Conservation (phyloP, 2,888 invertebrate species). For the Meteorus cinctellus region DNA sequence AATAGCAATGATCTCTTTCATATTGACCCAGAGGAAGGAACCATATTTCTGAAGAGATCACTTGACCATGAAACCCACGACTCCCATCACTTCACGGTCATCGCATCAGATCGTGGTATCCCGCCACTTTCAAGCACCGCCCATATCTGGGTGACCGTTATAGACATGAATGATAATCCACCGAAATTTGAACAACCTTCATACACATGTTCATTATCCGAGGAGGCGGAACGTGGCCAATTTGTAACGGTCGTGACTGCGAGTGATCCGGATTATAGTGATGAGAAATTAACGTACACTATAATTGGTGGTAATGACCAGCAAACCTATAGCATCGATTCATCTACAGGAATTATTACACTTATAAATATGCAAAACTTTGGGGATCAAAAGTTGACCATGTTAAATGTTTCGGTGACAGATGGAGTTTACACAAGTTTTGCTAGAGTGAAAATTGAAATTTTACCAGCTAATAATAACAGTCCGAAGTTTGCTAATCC, state of each 20-base stretch:
- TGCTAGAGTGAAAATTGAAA: constrained; percentile 85
- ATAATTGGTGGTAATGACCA: constrained; percentile 88
- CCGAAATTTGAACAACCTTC: constrained; percentile 89
- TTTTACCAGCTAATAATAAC: constrained; percentile 85
- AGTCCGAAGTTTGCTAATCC: constrained; percentile 86
- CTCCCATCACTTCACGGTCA: constrained; percentile 85
- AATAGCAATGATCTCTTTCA: constrained; percentile 83
- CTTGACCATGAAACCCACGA: constrained; percentile 87
- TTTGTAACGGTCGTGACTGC: constrained; percentile 92
- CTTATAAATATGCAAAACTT: constrained; percentile 85
- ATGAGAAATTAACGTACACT: constrained; percentile 85
- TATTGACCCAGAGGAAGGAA: constrained; percentile 85
- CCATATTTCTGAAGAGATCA: constrained; percentile 83
- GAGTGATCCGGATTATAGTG: constrained; percentile 89
- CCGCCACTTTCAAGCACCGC: constrained; percentile 87
- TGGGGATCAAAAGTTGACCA: constrained; percentile 79
- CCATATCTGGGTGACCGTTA: constrained; percentile 88
- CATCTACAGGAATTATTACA: constrained; percentile 78
- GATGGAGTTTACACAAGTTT: constrained; percentile 96
- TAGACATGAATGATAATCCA: constrained; percentile 93
- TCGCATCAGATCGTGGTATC: constrained; percentile 88
- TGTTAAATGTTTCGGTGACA: constrained; percentile 93
- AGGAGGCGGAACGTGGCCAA: constrained; percentile 88
- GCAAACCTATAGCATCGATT: constrained; percentile 82
- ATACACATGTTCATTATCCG: constrained; percentile 85